Conservation (phyloP, 2,797 vertebrate genomes). For the Pangasius djambal region DNA sequence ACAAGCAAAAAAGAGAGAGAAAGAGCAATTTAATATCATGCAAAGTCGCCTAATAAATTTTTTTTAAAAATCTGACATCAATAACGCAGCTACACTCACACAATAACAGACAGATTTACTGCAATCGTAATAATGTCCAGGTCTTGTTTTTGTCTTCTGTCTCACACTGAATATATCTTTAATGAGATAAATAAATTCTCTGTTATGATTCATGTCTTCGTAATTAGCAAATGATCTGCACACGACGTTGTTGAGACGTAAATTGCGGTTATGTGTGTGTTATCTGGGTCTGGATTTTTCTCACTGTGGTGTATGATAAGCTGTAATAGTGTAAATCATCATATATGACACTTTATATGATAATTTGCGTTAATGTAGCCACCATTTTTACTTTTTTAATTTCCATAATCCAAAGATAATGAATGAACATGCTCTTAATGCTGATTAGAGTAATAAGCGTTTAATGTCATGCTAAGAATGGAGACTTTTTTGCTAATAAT, state of each 20-base stretch:
- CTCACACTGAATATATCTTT: neutral
- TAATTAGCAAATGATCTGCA: neutral
- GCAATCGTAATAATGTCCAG: neutral
- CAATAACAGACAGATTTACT: slow-evolving; percentile 7
- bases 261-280: neutral
- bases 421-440: neutral
- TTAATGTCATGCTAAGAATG: neutral
- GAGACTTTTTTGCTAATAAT: neutral
- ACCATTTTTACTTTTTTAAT: neutral
- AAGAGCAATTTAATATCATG: neutral
- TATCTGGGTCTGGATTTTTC: neutral
- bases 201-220: neutral
- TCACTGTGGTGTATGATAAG: neutral
- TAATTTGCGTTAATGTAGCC: too few species aligned
- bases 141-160: neutral
- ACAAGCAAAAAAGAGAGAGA: neutral
- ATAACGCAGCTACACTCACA: neutral
- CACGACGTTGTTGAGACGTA: neutral
- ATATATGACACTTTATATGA: neutral
- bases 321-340: neutral
- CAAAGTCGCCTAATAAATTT: neutral
- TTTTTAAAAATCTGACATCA: neutral
- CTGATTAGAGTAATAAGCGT: neutral
- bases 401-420: neutral
- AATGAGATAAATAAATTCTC: neutral